Evolutionary conservation across 2,113 vertebrate genomes (phyloP), one percentile per base, ranked within the genome.

Genomic region (Gobiocypris rarus): DNA sequence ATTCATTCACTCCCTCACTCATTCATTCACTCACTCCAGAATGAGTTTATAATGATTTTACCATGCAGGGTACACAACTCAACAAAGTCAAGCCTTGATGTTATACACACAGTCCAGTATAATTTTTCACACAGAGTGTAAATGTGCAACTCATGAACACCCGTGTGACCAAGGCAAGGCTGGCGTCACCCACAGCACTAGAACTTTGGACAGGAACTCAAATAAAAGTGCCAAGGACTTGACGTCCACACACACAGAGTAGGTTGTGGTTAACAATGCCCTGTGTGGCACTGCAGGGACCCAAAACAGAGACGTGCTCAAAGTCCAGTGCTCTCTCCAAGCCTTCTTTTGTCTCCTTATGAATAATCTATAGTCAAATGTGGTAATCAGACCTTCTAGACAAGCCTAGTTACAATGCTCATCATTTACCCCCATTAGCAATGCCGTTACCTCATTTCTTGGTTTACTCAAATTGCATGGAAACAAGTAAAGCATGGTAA

Each of bases 391-490:
- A 90, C 90, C 88, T 86, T 88, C 70, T 82, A 84, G 50, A 89
- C 88, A 90, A 89, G 86, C 89, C 86, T 80, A 80, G 87, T 89
- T 88, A 89, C 91, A 91, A 87, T 65, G 87, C 88, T 89, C 87
- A 89, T 89, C 92, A 91, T 92, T 93, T 93, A 90, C 88, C 88
- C 86, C 90, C 90, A 90, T 91, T 92, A 92, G 91, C 90, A 77
- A 88, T 87, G 88, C 89, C 84, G 89, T 92, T 94, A 94, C 93
- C 91, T 94, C 92, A 94, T 92, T 92, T 88, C 90, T 93, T 90
- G 87, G 88, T 92, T 92, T 89, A 92, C 91, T 92, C 92, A 86
- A 89, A 87, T 93, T 93, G 91, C 91, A 91, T 89, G 90, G 89
- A 94, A 94, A 90, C 86, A 89, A 85, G 91, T 93, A 92, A 54